Evolutionary conservation across 2,888 invertebrate genomes (phyloP), one percentile per base, ranked within the genome.

Genomic region (Stenodema calcarata): DNA sequence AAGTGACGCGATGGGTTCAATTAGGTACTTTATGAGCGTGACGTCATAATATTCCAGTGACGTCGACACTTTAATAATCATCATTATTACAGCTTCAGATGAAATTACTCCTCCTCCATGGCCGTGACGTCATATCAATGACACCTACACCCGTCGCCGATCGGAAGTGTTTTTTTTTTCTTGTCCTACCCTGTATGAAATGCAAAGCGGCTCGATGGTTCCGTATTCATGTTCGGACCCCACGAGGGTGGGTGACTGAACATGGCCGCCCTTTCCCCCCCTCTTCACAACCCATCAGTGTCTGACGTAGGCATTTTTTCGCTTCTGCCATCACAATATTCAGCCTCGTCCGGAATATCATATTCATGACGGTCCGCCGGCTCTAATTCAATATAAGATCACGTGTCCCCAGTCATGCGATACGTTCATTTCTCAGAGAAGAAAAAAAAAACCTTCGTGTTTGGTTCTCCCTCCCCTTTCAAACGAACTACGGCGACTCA

Each of bases 351-450:
- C 30, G 35, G 73, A 75, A 30, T 30, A 30, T 75, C 73, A 30
- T 30, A 75, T 75, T 75, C 30, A 75, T 30, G 73, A 41, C 73
- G 30, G 35, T 18, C 16, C 28, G 4, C 35, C 30, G 73, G 30
- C 73, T 16, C 73, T 75, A 75, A 75, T 75, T 75, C 73, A 41
- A 75, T 75, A 75, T 75, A 75, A 75, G 41, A 41, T 75, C 73
- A 75, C 73, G 73, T 75, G 73, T 75, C 73, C 30, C 35, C 35
- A 30, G 73, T 62, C 62, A 62, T 62, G 27, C 62, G 62, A 62
- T 62, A 62, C 62, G 62, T 62, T 62, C 62, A 62, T 62, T 62
- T 62, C 62, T 62, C 62, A 62, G 62, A 62, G 62, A 23, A 23
- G 23, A 62, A 62, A 62, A 47, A 62, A 62, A 47, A 62, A 62